Conservation (phyloP, 2,888 invertebrate species). For the Branchellion lobata region DNA sequence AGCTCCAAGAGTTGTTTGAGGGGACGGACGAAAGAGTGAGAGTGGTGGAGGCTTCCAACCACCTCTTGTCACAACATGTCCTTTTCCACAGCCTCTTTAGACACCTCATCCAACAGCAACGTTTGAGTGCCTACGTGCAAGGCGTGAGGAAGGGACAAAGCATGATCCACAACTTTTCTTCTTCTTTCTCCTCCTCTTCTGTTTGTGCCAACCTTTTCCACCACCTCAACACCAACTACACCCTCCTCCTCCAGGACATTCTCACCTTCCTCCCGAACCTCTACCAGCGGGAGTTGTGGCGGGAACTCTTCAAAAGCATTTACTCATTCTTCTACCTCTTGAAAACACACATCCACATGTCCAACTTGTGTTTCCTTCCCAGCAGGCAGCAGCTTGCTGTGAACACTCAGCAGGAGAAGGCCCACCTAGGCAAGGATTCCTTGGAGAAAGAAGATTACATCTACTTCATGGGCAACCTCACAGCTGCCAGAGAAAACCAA, state of each 20-base stretch:
- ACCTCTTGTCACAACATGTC: too few species aligned
- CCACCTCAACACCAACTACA: conserved; percentile 12
- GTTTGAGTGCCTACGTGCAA: too few species aligned
- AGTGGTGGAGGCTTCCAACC: too few species aligned
- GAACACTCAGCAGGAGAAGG: neutral
- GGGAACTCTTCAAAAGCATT: neutral
- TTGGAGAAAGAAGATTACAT: neutral
- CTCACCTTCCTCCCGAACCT: neutral
- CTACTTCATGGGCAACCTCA: conserved; percentile 2
- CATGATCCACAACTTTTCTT: too few species aligned
- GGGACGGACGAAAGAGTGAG: too few species aligned
- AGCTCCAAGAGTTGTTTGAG: too few species aligned
- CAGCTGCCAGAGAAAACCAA: neutral
- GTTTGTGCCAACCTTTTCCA: too few species aligned
- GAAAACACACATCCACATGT: neutral
- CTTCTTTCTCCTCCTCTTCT: too few species aligned
- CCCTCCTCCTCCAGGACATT: neutral
- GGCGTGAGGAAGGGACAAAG: too few species aligned
- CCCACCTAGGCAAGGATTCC: neutral
- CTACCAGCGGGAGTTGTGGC: neutral
- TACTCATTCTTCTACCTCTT: conserved; percentile 26
- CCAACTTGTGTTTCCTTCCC: conserved; percentile 4
- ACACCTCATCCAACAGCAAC: too few species aligned
- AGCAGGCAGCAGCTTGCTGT: too few species aligned
- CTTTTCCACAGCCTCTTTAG: too few species aligned